Evolutionary conservation across 2,797 vertebrate species (phyloP).

Genomic region (Thunnus albacares): DNA sequence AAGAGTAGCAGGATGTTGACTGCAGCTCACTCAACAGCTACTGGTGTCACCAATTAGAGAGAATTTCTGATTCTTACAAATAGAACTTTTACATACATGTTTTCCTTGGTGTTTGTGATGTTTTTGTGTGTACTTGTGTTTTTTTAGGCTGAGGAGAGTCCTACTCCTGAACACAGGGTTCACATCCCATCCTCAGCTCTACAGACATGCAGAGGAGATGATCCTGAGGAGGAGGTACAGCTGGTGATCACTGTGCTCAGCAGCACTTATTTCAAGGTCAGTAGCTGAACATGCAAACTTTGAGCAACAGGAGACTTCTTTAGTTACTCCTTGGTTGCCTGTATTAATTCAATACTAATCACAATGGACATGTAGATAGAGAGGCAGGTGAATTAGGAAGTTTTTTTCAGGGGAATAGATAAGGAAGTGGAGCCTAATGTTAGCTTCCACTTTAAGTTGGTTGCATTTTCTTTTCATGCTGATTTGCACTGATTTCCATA

Average conservation of each 20-base stretch:
- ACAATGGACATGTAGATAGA: not conserved
- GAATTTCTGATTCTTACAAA: too few relatives aligned
- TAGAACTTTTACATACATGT: not conserved
- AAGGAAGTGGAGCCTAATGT: not conserved
- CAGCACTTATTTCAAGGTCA: conserved; percentile 76
- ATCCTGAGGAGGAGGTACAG: not conserved
- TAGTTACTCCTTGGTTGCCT: not conserved
- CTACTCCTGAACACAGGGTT: not conserved
- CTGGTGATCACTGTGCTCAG: conserved; percentile 69
- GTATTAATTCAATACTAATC: not conserved
- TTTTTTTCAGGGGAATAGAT: not conserved
- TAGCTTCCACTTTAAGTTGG: too few relatives aligned
- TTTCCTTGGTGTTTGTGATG: not conserved
- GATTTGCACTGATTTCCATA: conserved; percentile 22
- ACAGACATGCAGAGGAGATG: not conserved
- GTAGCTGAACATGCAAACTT: not conserved
- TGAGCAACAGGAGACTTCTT: not conserved
- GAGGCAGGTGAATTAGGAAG: not conserved
- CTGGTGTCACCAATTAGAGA: too few relatives aligned
- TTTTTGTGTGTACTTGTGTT: not conserved
- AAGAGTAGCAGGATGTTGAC: too few relatives aligned
- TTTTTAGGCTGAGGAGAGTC: conserved; percentile 28
- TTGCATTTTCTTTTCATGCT: not conserved
- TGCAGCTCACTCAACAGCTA: too few relatives aligned
- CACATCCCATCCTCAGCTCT: conserved; percentile 75